Conservation (phyloP, 2,113 vertebrate species). For the Crocuta crocuta region DNA sequence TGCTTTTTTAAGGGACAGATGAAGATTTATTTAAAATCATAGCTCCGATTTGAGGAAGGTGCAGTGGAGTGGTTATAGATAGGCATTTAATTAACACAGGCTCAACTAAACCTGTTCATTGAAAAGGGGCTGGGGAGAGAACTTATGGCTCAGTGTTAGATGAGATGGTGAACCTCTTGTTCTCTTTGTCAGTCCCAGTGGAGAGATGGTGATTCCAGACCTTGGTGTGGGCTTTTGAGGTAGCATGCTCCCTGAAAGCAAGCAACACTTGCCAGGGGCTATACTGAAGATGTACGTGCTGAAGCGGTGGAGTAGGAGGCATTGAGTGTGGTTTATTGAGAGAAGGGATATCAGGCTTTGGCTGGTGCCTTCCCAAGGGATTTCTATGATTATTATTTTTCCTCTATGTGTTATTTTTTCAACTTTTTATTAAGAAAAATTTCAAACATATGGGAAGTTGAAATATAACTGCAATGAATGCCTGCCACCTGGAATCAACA, state of each 20-base stretch:
- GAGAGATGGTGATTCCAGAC: background rate
- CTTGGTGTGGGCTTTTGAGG: background rate
- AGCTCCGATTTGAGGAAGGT: slow-evolving; percentile 34
- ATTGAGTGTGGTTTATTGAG: background rate
- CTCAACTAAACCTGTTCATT: background rate
- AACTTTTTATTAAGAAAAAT: slow-evolving; percentile 5
- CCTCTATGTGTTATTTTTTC: background rate
- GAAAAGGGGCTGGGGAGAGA: background rate
- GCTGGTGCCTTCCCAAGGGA: background rate
- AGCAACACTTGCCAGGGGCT: background rate
- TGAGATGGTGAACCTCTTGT: background rate
- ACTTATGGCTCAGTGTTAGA: background rate
- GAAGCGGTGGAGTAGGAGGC: background rate
- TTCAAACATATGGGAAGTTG: background rate
- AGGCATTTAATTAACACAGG: background rate
- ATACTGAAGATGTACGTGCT: background rate
- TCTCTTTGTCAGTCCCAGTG: background rate
- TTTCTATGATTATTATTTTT: background rate
- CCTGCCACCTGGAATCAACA: background rate
- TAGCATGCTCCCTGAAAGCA: background rate
- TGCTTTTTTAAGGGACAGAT: slow-evolving; percentile 7
- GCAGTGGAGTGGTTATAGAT: background rate
- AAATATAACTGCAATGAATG: background rate
- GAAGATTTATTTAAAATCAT: slow-evolving; percentile 32
- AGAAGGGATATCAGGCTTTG: background rate